Base-by-base conservation (phyloP, 2,888 invertebrate species). In the Aspidiotus destructor region DNA sequence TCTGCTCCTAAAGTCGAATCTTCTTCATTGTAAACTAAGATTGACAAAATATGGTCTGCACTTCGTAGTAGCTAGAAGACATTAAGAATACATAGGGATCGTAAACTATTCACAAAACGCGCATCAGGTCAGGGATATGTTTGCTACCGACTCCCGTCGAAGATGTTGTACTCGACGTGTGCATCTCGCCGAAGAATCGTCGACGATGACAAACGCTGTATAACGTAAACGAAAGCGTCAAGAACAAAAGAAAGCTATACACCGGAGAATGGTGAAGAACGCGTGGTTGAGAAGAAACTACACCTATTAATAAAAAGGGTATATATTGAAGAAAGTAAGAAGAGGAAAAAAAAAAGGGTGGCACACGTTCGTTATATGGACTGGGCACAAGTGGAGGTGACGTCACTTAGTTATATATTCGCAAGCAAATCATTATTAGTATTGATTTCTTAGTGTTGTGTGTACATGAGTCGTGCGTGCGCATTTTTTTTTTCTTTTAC, bases 371-470 rank as follows among this genome's bases (percentile, higher is more conserved):
- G 58, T 28, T 28, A 28, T 28, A 28, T 28, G 48, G 67, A 60
- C 48, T 60, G 67, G 67, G 58, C 60, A 60, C 60, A 60, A 67
- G 67, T 67, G 57, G 60, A 67, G 67, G 67, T 67, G 67, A 67
- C 67, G 67, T 67, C 67, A 67, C 67, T 67, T 67, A 67, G 67
- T 67, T 67, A 67, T 67, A 67, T 67, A 67, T 67, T 67, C 67
- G 67, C 67, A 67, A 67, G 67, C 67, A 67, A 67, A 67, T 67
- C 67, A 67, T 67, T 67, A 67, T 67, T 67, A 67, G 67, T 67
- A 67, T 67, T 67, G 67, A 67, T 67, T 67, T 67, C 67, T 67
- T 44, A 15, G 64, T 64, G 58, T 42, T 65, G 57, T 55, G 54
- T 67, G 60, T 58, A 67, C 52, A 67, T 67, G 67, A 67, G 67